A percentile compares a stretch with the other conserved stretches of the same genome.
Evolutionary conservation across 1,140 invertebrate species (phyloP).

Genomic region (Cotesia glomerata): DNA sequence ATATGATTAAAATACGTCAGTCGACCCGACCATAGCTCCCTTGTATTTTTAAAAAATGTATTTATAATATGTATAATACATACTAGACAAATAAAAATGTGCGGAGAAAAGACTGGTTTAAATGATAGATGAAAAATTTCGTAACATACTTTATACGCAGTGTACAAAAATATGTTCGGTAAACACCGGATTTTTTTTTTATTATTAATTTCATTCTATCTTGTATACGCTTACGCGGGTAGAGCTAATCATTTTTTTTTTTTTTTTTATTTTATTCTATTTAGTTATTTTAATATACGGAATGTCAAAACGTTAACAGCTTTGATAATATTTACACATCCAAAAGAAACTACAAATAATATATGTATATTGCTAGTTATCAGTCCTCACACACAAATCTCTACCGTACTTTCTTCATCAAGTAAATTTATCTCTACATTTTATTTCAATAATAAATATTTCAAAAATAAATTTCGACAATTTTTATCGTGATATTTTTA

Average conservation of each 20-base stretch:
- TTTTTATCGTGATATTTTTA: constrained; percentile 6
- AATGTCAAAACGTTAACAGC: constrained; percentile 8
- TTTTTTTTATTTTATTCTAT: background rate
- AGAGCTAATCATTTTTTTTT: background rate
- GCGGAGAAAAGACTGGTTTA: constrained; percentile 15
- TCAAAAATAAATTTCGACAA: constrained; percentile 30
- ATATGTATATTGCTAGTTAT: constrained; percentile 20
- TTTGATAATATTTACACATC: constrained; percentile 7
- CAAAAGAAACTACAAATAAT: background rate
- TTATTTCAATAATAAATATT: constrained; percentile 23
- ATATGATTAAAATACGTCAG: background rate
- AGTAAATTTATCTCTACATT: background rate
- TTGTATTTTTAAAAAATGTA: background rate
- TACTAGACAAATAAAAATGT: background rate
- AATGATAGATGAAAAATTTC: constrained; percentile 17
- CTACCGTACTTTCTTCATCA: background rate
- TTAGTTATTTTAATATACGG: background rate
- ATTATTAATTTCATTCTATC: constrained; percentile 1
- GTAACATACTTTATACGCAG: constrained; percentile 49
- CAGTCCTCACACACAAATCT: background rate
- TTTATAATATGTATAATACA: background rate
- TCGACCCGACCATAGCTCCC: background rate
- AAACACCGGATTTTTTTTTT: constrained; percentile 34
- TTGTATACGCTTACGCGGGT: constrained; percentile 32
- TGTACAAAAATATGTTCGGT: constrained; percentile 55